These are phyloP conservation scores for Eurytoma californica DNA, from an alignment of 2,888 invertebrate species.

Conservation along the genomic window DNA sequence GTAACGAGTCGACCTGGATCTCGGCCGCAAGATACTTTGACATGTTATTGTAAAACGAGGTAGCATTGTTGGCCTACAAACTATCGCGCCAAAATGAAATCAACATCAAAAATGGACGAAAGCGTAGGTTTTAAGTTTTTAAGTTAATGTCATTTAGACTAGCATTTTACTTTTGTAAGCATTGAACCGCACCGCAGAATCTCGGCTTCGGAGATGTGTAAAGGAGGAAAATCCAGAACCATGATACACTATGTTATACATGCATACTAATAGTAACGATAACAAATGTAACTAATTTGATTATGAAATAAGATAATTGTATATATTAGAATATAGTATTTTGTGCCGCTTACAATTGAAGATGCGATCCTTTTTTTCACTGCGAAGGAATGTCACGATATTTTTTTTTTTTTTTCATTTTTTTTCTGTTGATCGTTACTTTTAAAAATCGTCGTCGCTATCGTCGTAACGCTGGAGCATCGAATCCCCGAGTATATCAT, in stretches of 20 bases:
- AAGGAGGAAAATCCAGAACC: not conserved
- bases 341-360: slow-evolving; percentile 3
- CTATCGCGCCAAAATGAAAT: not conserved
- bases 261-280: slow-evolving; percentile 33
- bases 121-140: not conserved
- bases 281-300: slow-evolving; percentile 43
- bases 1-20: no score
- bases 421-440: slow-evolving; percentile 4
- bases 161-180: slow-evolving; percentile 20
- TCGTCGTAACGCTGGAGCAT: slow-evolving; percentile 16
- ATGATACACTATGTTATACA: slow-evolving; percentile 3
- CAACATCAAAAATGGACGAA: not conserved
- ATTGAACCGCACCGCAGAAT: slow-evolving; percentile 4
- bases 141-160: not conserved
- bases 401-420: not conserved
- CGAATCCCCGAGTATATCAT: slow-evolving; percentile 29
- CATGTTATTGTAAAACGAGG: no score
- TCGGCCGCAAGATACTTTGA: no score
- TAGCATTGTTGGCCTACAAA: no score
- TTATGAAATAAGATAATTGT: slow-evolving; percentile 32
- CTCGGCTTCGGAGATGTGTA: slow-evolving; percentile 29
- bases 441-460: slow-evolving; percentile 39
- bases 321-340: slow-evolving; percentile 43
- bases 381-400: not conserved
- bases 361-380: no score